Evolutionary conservation across 2,888 invertebrate genomes (phyloP).

Genomic region (Amaurobius ferox): DNA sequence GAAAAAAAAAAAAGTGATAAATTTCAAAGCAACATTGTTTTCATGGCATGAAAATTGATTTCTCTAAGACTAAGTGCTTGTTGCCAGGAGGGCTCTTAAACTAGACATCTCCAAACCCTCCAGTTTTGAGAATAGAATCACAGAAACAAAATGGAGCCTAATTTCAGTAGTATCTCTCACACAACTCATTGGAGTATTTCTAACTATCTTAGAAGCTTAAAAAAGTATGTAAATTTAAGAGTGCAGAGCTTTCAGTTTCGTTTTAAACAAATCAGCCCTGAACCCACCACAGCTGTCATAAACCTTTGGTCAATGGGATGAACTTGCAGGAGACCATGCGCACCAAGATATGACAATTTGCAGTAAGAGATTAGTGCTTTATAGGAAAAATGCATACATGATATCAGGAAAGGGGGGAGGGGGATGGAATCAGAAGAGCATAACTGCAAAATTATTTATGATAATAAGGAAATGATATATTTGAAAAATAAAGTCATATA

Average conservation of each 20-base stretch:
- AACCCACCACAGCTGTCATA: conserved; percentile 31
- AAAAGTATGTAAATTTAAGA: background rate
- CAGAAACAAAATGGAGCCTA: conserved; percentile 42
- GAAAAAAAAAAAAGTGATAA: conserved; percentile 5
- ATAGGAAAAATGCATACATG: background rate
- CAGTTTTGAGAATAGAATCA: conserved; percentile 29
- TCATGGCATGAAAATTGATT: conserved; percentile 40
- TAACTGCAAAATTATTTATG: too few relatives aligned
- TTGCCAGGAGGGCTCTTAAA: conserved; percentile 41
- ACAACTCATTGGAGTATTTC: conserved; percentile 36
- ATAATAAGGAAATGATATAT: too few relatives aligned
- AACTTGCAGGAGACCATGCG: conserved; percentile 15
- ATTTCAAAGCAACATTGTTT: conserved; percentile 39
- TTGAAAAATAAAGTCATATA: too few relatives aligned
- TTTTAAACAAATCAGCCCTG: conserved; percentile 37
- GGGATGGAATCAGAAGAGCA: background rate
- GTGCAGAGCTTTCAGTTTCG: background rate
- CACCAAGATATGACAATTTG: background rate
- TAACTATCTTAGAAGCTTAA: conserved; percentile 50
- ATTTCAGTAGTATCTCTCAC: conserved; percentile 25
- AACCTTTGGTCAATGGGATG: conserved; percentile 57
- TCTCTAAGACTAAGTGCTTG: conserved; percentile 59
- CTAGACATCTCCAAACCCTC: conserved; percentile 17
- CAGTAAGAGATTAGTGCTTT: background rate
- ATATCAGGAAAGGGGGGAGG: background rate